Percentiles rank a stretch among this genome's conserved stretches.
Evolutionary conservation across 1,140 invertebrate genomes (phyloP).

Genomic region (Calephelis virginiensis): DNA sequence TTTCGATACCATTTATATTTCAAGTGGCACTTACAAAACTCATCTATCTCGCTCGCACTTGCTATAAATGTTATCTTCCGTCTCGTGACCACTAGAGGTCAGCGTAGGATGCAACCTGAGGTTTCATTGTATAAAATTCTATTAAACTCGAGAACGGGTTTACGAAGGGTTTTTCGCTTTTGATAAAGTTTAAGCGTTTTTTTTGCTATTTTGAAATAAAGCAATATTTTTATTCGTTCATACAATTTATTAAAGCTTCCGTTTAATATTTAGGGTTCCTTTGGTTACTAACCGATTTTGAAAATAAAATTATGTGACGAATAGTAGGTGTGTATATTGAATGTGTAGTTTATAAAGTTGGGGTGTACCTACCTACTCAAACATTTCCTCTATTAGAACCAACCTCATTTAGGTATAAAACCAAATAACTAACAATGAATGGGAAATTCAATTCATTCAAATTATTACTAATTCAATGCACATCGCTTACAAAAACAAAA

Average conservation of each 20-base stretch:
- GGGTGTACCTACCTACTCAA: too few relatives aligned
- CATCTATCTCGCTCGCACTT: constrained; percentile 38
- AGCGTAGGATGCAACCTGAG: constrained; percentile 57
- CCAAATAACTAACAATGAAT: too few relatives aligned
- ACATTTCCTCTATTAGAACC: too few relatives aligned
- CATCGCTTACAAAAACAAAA: too few relatives aligned
- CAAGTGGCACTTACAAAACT: constrained; percentile 42
- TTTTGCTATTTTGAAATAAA: constrained; percentile 19
- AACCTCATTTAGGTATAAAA: too few relatives aligned
- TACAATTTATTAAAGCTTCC: background rate
- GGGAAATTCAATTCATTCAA: too few relatives aligned
- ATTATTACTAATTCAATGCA: too few relatives aligned
- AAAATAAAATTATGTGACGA: too few relatives aligned
- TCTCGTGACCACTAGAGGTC: constrained; percentile 52
- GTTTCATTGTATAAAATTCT: constrained; percentile 55
- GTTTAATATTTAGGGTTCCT: constrained; percentile 8
- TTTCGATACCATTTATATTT: constrained; percentile 65
- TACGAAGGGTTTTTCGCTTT: constrained; percentile 27
- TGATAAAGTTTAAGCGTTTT: constrained; percentile 16
- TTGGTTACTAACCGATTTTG: background rate
- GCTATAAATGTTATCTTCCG: constrained; percentile 29
- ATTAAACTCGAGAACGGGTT: constrained; percentile 28
- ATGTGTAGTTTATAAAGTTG: too few relatives aligned
- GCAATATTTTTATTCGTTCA: constrained; percentile 23
- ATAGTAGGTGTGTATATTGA: too few relatives aligned